Evolutionary conservation across 2,888 invertebrate species (phyloP).

Genomic region (Troides oblongomaculatus): DNA sequence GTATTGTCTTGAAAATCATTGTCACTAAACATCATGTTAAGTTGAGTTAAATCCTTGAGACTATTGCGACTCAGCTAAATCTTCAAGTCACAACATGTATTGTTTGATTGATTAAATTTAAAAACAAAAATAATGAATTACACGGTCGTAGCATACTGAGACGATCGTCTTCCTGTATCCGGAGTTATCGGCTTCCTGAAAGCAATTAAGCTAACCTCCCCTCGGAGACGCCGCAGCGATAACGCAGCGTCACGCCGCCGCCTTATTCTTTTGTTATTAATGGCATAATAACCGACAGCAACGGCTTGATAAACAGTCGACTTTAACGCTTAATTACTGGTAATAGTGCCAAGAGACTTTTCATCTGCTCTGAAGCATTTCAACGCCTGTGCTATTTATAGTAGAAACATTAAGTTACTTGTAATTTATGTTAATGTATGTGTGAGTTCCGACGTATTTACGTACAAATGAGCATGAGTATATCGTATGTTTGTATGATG

Average conservation of each 20-base stretch:
- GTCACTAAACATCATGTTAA: too few relatives aligned
- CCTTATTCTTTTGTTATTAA: slow-evolving; percentile 46
- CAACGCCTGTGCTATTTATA: background rate
- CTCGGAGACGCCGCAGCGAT: slow-evolving; percentile 45
- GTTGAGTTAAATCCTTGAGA: too few relatives aligned
- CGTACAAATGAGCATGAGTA: too few relatives aligned
- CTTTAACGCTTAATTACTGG: slow-evolving; percentile 28
- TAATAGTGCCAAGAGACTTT: slow-evolving; percentile 17
- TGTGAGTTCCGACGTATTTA: too few relatives aligned
- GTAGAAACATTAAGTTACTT: too few relatives aligned
- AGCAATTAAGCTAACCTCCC: slow-evolving; percentile 65
- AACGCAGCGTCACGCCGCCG: slow-evolving; percentile 24
- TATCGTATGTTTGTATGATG: too few relatives aligned
- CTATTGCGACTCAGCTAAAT: too few relatives aligned
- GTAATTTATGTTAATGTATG: too few relatives aligned
- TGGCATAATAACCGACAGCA: slow-evolving; percentile 43
- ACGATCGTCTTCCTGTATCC: slow-evolving; percentile 25
- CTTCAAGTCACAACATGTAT: too few relatives aligned
- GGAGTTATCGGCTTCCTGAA: slow-evolving; percentile 51
- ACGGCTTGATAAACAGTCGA: slow-evolving; percentile 28
- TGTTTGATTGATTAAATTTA: background rate
- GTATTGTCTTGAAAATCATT: too few relatives aligned
- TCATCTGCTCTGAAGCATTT: background rate
- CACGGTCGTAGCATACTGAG: slow-evolving; percentile 17
- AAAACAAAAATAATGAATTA: slow-evolving; percentile 9